Evolutionary conservation across 2,888 invertebrate genomes (phyloP), one percentile per base, ranked within the genome.

Genomic region (Aromia moschata): DNA sequence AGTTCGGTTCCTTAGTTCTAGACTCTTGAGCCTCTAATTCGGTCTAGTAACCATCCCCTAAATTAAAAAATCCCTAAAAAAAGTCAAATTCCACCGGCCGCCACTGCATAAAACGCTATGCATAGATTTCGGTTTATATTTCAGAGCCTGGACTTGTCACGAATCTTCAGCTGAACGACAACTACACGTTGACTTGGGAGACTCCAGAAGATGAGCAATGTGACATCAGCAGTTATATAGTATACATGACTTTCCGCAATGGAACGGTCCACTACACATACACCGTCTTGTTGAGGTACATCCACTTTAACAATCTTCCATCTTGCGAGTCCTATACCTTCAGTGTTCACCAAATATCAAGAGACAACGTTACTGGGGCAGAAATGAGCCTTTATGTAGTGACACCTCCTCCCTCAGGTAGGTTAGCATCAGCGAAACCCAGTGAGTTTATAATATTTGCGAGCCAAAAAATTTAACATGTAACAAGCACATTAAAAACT

Each of bases 61-160:
- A 25, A 25, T 25, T 25, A 25, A 25, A 7, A 25, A 25, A 25
- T n/a, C n/a, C 25, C 7, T 25, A 7, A 7, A 25, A 25, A 25
- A 7, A 5, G 25, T 5, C 25, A 25, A 25, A 25, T 25, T 25
- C 7, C 7, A 5, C 7, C 25, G 3, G 7, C 25, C 25, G 7
- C 25, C 25, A 25, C 25, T 25, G 25, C 25, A 25, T 25, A 25
- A 5, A 25, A 25, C 3, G 25, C 25, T 25, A 7, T 3, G 25
- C 7, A n/a, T n/a, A n/a, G n/a, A n/a, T n/a, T n/a, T 31, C 41
- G 16, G n/a, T 52, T 16, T 15, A 25, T 15, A n/a, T 52, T 41
- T 25, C 7, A 25, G 25, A 5, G 25, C 25, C 25, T 25, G 25
- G 25, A 25, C 25, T 7, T 25, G 25, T 25, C 25, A 7, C 7